Conservation (phyloP, 2,797 vertebrate genomes). For the Lagodon rhomboides region DNA sequence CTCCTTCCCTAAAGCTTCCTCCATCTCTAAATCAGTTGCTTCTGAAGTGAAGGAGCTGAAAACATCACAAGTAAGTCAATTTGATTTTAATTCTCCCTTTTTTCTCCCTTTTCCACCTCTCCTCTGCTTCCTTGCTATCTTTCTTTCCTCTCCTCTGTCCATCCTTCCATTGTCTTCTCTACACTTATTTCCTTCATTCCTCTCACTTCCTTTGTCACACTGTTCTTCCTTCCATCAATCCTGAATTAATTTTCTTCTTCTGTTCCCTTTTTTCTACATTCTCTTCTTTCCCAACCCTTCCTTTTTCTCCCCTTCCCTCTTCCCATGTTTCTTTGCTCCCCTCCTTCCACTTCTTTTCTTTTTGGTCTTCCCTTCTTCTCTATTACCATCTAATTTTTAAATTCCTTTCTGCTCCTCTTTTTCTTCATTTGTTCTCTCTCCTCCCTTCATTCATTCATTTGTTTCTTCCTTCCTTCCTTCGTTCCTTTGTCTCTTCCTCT, state of each 20-base stretch:
- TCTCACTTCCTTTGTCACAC: background rate
- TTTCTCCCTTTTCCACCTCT: background rate
- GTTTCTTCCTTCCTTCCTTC: background rate
- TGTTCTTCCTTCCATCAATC: background rate
- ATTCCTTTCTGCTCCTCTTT: background rate
- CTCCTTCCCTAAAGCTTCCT: constrained; percentile 26
- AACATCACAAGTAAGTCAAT: constrained; percentile 65
- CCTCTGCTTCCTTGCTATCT: background rate
- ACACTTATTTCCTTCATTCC: background rate
- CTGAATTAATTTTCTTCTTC: background rate
- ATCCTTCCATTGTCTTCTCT: too few species aligned
- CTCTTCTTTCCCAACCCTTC: too few species aligned
- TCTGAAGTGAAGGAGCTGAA: constrained; percentile 42
- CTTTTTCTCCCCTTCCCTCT: background rate
- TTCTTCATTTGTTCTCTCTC: background rate
- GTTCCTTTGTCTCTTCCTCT: background rate
- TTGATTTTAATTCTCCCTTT: constrained; percentile 5
- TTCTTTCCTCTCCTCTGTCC: background rate
- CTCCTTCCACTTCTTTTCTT: background rate
- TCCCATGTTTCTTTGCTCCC: background rate
- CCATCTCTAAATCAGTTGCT: constrained; percentile 30
- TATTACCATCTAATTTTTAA: background rate
- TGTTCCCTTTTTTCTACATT: background rate
- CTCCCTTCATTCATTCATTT: background rate
- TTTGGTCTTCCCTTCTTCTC: too few species aligned